phyloP scores from a whole-genome alignment of 2,888 invertebrate species.

The Leptopilina myrica region DNA sequence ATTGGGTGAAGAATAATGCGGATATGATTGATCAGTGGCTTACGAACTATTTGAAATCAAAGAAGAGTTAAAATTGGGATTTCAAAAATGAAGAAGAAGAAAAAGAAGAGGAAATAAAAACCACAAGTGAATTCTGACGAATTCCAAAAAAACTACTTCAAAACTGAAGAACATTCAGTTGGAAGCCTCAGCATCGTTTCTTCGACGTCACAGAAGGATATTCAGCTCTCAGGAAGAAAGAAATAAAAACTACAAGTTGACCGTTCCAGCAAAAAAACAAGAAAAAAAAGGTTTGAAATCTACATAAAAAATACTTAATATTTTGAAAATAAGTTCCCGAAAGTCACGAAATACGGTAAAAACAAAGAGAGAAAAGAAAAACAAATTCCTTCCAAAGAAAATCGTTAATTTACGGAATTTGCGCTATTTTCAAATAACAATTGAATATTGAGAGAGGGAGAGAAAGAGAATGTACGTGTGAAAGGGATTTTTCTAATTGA shows the following conservation, averaged over 20 bases:
- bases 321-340: constrained; percentile 23
- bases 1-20: constrained; percentile 84
- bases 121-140: constrained; percentile 43
- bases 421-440: constrained; percentile 24
- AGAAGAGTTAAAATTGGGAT: constrained; percentile 50
- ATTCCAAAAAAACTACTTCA: constrained; percentile 32
- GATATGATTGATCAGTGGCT: constrained; percentile 79
- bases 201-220: constrained; percentile 20
- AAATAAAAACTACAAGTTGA: constrained; percentile 8
- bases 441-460: not conserved
- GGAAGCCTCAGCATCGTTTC: constrained; percentile 10
- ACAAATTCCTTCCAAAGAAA: constrained; percentile 28
- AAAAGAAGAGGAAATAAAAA: constrained; percentile 40
- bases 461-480: not conserved
- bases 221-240: constrained; percentile 24
- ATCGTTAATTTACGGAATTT: constrained; percentile 36
- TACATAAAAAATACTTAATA: constrained; percentile 21
- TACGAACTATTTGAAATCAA: constrained; percentile 68
- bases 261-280: not conserved
- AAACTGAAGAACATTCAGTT: not conserved
- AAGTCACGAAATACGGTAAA: constrained; percentile 24
- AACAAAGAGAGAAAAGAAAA: constrained; percentile 35
- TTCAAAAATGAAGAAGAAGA: constrained; percentile 36
- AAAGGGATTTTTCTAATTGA: not conserved
- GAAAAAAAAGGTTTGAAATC: not conserved